A percentile compares a stretch with the other conserved stretches of the same genome.
These are phyloP conservation scores for Epinotia bilunana DNA, from an alignment of 2,888 invertebrate genomes.

Conservation along the genomic window DNA sequence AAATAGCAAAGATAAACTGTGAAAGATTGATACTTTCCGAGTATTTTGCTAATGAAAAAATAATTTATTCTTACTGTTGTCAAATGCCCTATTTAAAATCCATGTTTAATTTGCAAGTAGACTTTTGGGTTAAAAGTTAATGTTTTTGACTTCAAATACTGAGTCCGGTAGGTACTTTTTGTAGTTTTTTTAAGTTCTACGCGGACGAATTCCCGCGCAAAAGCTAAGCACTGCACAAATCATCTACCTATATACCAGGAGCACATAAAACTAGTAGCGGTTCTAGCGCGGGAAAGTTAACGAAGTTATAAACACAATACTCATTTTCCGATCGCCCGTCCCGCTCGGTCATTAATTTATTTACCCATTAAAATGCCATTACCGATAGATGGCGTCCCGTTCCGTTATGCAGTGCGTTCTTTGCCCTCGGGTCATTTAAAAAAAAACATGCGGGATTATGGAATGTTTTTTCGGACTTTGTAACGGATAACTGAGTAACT, in stretches of 20 bases:
- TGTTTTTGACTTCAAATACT: too few relatives aligned
- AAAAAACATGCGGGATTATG: slow-evolving; percentile 48
- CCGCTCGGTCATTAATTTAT: slow-evolving; percentile 47
- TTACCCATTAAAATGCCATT: slow-evolving; percentile 56
- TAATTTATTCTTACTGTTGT: too few relatives aligned
- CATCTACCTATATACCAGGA: neutral
- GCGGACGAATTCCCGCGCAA: too few relatives aligned
- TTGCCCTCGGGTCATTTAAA: slow-evolving; percentile 48
- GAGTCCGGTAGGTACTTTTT: too few relatives aligned
- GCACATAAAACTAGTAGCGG: neutral
- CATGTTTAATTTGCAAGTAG: too few relatives aligned
- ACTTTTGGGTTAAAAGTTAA: too few relatives aligned
- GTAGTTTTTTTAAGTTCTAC: too few relatives aligned
- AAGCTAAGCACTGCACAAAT: too few relatives aligned
- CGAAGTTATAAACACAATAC: slow-evolving; percentile 27
- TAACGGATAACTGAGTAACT: neutral
- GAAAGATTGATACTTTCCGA: too few relatives aligned
- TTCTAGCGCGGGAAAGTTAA: neutral
- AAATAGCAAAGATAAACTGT: too few relatives aligned
- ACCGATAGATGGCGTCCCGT: slow-evolving; percentile 47
- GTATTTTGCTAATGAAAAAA: too few relatives aligned
- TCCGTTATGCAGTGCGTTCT: slow-evolving; percentile 52
- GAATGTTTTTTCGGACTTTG: neutral
- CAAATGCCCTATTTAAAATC: too few relatives aligned
- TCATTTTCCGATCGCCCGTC: slow-evolving; percentile 14